A percentile compares a stretch with the other conserved stretches of the same genome.
phyloP scores from a whole-genome alignment of 2,113 vertebrate species.

The Mesocricetus auratus region DNA sequence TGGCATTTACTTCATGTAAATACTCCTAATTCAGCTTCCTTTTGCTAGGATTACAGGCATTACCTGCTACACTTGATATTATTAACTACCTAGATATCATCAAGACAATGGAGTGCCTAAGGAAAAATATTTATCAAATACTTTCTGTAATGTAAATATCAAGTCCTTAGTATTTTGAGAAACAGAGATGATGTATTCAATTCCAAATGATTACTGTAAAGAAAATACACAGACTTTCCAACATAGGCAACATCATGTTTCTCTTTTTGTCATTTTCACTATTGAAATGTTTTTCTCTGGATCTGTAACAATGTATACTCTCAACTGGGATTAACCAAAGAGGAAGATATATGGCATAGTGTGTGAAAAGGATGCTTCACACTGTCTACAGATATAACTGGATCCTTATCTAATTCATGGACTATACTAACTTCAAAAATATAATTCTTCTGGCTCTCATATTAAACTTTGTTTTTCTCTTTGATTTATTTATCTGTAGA shows the following conservation, averaged over 20 bases:
- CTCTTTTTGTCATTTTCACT: background rate
- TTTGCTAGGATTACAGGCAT: background rate
- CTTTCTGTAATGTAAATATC: background rate
- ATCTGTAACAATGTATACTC: background rate
- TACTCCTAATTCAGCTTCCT: background rate
- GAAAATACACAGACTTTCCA: background rate
- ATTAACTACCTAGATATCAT: background rate
- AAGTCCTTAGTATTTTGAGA: background rate
- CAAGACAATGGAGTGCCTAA: background rate
- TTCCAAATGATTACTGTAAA: background rate
- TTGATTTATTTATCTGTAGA: background rate
- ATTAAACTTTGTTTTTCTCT: background rate
- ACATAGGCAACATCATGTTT: background rate
- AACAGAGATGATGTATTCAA: background rate
- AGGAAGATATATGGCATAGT: background rate
- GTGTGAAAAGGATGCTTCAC: background rate
- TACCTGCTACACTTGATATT: background rate
- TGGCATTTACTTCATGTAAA: background rate
- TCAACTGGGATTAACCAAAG: background rate
- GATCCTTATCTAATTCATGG: background rate
- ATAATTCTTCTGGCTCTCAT: background rate
- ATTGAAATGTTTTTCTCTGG: background rate
- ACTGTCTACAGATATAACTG: background rate
- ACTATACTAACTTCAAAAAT: background rate
- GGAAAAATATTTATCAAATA: background rate